phyloP scores from a whole-genome alignment of 1,140 invertebrate species.

The Bombus soroeensis region DNA sequence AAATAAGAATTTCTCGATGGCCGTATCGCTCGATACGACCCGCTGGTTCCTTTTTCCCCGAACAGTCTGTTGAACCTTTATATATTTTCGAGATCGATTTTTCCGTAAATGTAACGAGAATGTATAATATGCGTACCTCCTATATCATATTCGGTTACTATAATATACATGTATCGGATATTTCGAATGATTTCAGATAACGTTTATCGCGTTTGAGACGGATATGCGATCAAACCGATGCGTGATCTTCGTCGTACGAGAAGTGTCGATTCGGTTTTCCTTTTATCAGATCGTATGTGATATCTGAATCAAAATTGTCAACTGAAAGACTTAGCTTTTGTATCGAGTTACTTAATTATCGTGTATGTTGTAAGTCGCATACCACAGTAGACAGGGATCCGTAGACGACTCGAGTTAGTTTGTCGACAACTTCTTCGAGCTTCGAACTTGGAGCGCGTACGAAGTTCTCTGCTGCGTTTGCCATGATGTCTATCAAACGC shows the following conservation, averaged over 20 bases:
- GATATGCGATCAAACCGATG: conserved; percentile 12
- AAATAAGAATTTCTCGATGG: conserved; percentile 55
- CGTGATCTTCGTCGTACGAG: conserved; percentile 21
- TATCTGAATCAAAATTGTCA: conserved; percentile 33
- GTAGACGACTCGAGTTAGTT: neutral
- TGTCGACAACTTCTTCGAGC: conserved; percentile 1
- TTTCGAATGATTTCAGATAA: conserved; percentile 11
- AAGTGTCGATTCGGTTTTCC: neutral
- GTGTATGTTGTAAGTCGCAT: neutral
- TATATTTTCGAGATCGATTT: conserved; percentile 63
- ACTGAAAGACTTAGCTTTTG: conserved; percentile 34
- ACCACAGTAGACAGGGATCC: neutral
- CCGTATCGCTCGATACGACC: neutral
- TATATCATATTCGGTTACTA: conserved; percentile 20
- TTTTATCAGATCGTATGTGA: conserved; percentile 20
- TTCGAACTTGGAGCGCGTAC: conserved; percentile 8
- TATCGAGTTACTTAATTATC: conserved; percentile 9
- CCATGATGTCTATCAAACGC: conserved; percentile 48
- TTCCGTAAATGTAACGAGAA: conserved; percentile 39
- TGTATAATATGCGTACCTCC: conserved; percentile 44
- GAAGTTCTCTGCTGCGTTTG: neutral
- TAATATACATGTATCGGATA: conserved; percentile 30
- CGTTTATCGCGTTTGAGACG: conserved; percentile 5
- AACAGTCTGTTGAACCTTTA: conserved; percentile 46
- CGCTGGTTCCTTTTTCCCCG: conserved; percentile 22